Percentiles rank a stretch among this genome's conserved stretches.
These are phyloP conservation scores for Macropus fuliginosus DNA, from an alignment of 2,797 vertebrate genomes.

Conservation along the genomic window DNA sequence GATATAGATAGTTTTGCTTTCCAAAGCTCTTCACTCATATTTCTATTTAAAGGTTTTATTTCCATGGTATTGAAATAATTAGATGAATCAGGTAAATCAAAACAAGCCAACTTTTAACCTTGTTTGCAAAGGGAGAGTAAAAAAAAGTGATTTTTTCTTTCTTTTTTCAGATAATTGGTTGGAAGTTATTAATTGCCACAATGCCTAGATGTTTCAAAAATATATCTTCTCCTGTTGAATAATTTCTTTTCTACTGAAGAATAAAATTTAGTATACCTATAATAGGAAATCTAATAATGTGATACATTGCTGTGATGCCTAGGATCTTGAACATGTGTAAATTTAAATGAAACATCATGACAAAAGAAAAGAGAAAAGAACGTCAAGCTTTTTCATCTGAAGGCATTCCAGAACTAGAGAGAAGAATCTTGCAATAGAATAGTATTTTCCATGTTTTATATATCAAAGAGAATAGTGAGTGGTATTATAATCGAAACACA, in stretches of 20 bases:
- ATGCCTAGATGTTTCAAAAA: neutral
- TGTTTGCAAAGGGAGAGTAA: neutral
- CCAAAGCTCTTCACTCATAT: neutral
- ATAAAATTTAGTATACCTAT: neutral
- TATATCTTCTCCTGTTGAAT: neutral
- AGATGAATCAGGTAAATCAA: neutral
- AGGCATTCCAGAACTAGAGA: neutral
- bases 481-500: neutral
- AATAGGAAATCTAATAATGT: neutral
- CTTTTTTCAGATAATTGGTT: neutral
- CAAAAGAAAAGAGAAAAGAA: neutral
- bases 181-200: neutral
- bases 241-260: neutral
- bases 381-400: neutral
- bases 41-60: neutral
- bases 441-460: neutral
- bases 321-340: neutral
- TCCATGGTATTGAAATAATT: neutral
- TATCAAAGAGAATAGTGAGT: neutral
- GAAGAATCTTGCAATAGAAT: neutral
- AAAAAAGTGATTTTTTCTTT: neutral
- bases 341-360: neutral
- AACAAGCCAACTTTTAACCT: neutral
- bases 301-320: neutral
- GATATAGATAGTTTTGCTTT: neutral